A percentile compares a stretch with the other conserved stretches of the same genome.
phyloP scores from a whole-genome alignment of 1,140 invertebrate species.

The Bombus terrestris region DNA sequence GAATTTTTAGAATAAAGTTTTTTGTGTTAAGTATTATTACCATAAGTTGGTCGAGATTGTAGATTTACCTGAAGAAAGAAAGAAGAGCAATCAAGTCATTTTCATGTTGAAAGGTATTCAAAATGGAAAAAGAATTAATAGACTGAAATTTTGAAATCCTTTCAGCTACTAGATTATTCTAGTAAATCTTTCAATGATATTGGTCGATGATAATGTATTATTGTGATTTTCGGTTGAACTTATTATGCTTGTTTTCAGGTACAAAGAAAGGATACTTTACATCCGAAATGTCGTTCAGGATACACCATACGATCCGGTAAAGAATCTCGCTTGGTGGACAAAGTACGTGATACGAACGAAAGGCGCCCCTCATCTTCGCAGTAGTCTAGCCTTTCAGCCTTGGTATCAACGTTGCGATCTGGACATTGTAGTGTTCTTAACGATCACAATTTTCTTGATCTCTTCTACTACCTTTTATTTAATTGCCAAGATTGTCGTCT shows the following conservation, averaged over 20 bases:
- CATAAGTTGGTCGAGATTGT: too few species aligned
- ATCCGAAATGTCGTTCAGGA: constrained; percentile 73
- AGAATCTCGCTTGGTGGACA: constrained; percentile 68
- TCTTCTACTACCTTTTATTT: neutral
- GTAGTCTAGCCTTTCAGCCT: constrained; percentile 72
- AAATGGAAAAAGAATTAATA: too few species aligned
- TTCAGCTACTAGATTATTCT: too few species aligned
- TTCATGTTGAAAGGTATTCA: too few species aligned
- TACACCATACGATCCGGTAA: constrained; percentile 76
- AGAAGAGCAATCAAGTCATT: too few species aligned
- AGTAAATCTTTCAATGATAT: neutral
- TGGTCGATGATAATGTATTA: neutral
- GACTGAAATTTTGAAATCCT: too few species aligned
- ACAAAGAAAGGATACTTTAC: constrained; percentile 70
- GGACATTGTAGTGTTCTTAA: constrained; percentile 69
- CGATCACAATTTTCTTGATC: constrained; percentile 34
- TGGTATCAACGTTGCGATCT: constrained; percentile 74
- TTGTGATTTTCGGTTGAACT: rapidly evolving
- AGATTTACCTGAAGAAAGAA: too few species aligned
- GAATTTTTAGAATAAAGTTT: too few species aligned
- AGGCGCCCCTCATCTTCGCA: constrained; percentile 17
- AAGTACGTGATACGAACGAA: too few species aligned
- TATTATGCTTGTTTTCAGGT: constrained; percentile 59
- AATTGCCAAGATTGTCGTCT: neutral
- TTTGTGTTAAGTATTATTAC: too few species aligned